These are phyloP conservation scores for Mus caroli DNA, from an alignment of 2,797 vertebrate species.

Conservation along the genomic window DNA sequence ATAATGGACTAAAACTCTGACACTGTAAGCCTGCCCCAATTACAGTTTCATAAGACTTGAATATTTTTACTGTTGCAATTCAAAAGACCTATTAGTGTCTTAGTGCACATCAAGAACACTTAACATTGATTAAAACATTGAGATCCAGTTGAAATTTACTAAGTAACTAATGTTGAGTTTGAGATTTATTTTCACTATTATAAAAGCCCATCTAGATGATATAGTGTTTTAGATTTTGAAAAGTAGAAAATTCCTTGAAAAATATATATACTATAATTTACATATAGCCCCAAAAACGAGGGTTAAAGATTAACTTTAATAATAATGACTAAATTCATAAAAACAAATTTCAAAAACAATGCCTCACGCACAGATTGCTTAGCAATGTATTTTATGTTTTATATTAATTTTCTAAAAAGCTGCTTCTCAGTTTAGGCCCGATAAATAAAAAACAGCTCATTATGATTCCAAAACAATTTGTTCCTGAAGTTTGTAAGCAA, in stretches of 20 bases:
- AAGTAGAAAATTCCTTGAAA: constrained; percentile 52
- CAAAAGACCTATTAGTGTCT: constrained; percentile 29
- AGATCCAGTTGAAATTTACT: constrained; percentile 27
- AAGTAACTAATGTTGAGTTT: constrained; percentile 49
- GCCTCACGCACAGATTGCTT: constrained; percentile 64
- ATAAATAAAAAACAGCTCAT: constrained; percentile 52
- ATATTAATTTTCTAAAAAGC: constrained; percentile 70
- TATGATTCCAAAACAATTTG: constrained; percentile 47
- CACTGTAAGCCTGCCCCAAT: neutral
- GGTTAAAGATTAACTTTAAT: constrained; percentile 66
- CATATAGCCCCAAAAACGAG: constrained; percentile 11
- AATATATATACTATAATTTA: neutral
- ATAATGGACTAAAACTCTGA: neutral
- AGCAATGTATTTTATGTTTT: constrained; percentile 76
- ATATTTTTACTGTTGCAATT: constrained; percentile 36
- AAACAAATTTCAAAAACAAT: constrained; percentile 73
- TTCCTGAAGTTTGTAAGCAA: constrained; percentile 55
- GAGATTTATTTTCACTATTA: neutral
- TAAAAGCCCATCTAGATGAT: neutral
- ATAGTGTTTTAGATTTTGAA: constrained; percentile 9
- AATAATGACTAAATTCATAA: constrained; percentile 48
- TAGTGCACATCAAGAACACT: neutral
- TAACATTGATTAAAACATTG: constrained; percentile 56
- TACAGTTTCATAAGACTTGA: constrained; percentile 7
- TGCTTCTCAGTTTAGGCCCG: constrained; percentile 30